These are phyloP conservation scores for Oryctes rhinoceros DNA, from an alignment of 1,140 invertebrate species.

Conservation along the genomic window DNA sequence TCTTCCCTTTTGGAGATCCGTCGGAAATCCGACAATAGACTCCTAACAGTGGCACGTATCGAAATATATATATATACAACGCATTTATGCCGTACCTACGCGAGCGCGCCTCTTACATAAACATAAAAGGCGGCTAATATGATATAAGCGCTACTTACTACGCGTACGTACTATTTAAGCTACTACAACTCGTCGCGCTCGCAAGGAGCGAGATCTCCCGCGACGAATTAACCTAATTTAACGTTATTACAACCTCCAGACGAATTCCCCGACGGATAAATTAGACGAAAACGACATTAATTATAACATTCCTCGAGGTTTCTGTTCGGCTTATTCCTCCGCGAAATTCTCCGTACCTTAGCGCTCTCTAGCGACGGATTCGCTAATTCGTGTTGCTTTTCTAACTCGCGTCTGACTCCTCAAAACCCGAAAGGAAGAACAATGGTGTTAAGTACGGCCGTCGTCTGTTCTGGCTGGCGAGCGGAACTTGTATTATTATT, in stretches of 20 bases:
- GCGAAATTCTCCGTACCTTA: not conserved
- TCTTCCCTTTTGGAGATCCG: constrained; percentile 1
- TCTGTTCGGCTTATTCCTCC: not conserved
- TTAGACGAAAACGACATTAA: constrained; percentile 39
- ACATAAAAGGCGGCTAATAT: constrained; percentile 7
- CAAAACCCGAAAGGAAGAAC: not conserved
- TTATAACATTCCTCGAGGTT: constrained; percentile 19
- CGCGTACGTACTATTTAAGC: constrained; percentile 23
- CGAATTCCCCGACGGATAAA: constrained; percentile 38
- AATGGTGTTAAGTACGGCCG: constrained; percentile 28
- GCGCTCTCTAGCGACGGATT: not conserved
- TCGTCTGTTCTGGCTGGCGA: not conserved
- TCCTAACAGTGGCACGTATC: not conserved
- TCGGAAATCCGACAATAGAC: constrained; percentile 11
- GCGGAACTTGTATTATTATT: constrained; percentile 27
- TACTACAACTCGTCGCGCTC: not conserved
- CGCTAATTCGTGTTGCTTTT: not conserved
- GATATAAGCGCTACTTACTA: not conserved
- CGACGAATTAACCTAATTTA: constrained; percentile 43
- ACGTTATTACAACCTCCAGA: constrained; percentile 42
- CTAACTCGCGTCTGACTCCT: not conserved
- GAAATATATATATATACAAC: not conserved
- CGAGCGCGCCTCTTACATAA: not conserved
- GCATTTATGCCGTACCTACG: no score
- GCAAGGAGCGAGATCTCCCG: not conserved